Base-by-base conservation (phyloP, 2,888 invertebrate genomes). In the Furcula furcula region DNA sequence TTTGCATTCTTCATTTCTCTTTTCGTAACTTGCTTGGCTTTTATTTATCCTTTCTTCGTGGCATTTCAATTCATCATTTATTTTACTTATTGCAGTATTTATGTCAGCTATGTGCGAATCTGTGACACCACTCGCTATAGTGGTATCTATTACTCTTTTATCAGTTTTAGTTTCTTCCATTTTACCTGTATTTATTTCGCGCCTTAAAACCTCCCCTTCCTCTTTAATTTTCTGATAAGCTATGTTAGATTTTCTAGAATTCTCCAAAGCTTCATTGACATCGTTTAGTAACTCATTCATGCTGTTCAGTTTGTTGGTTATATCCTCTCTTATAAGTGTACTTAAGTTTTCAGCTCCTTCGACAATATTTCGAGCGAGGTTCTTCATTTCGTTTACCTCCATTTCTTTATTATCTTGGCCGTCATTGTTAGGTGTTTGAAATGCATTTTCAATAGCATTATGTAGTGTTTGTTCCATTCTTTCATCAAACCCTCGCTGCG, bases 241-340 rank as follows among this genome's bases (percentile, higher is more conserved):
- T 9, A 79, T 41, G 45, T 81, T 84, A 12, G 86, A 86, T 48
- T 81, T 76, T 42, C 65, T 76, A 9, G 82, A 89, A 49, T 76
- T 84, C 55, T 86, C 85, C 29, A 89, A 64, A 9, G 87, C 81
- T 34, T 69, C 67, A 46, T 88, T 88, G 1, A 89, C 88, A 46
- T 89, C 89, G 30, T 78, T 80, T 0, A 89, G 52, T 31, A 89
- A 61, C 44, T 86, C 88, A 44, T 87, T 85, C 84, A 89, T 87
- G 37, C 77, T 84, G 16, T 89, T 83, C 1, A 89, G 46, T 60
- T 89, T 89, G 46, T 87, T 88, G 1, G 83, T 84, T 30, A 89
- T 88, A 56, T 89, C 89, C 63, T 81, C 84, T 35, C 72, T 68
- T 28, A 89, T 85, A 1, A 88, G 55, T n/a, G 80, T 80, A 34